These are phyloP conservation scores for Pachycephus smyrnensis DNA, from an alignment of 2,888 invertebrate genomes.

Conservation along the genomic window DNA sequence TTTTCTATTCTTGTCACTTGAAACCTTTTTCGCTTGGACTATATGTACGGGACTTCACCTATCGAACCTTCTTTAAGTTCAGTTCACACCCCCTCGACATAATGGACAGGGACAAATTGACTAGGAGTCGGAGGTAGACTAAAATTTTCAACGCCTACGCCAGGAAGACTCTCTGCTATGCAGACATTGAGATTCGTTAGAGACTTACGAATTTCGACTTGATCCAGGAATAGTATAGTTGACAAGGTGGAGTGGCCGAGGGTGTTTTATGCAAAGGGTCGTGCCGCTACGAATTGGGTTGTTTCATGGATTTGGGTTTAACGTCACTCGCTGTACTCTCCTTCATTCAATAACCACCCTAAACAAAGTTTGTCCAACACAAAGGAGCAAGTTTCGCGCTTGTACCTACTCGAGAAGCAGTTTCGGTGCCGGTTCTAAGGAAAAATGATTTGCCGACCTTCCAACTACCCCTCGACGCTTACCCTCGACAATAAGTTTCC, in stretches of 20 bases:
- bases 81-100: conserved; percentile 8
- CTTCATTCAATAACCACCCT: not conserved
- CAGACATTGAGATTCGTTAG: not conserved
- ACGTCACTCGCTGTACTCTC: not conserved
- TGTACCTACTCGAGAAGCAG: not conserved
- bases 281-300: not conserved
- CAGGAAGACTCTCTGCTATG: conserved; percentile 10
- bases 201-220: not conserved
- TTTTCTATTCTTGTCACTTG: not conserved
- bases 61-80: not conserved
- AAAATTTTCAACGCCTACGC: conserved; percentile 51
- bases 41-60: not conserved
- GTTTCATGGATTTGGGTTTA: not conserved
- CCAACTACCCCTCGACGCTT: not conserved
- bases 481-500: not conserved
- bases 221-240: not conserved
- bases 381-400: not conserved
- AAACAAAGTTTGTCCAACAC: not conserved
- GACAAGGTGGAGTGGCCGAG: not conserved
- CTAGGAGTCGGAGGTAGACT: conserved; percentile 37
- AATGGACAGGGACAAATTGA: conserved; percentile 49
- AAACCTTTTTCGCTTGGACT: not conserved
- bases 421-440: not conserved
- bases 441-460: not conserved
- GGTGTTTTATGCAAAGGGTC: not conserved